phyloP scores from a whole-genome alignment of 2,888 invertebrate species.

The Spisula subtruncata region DNA sequence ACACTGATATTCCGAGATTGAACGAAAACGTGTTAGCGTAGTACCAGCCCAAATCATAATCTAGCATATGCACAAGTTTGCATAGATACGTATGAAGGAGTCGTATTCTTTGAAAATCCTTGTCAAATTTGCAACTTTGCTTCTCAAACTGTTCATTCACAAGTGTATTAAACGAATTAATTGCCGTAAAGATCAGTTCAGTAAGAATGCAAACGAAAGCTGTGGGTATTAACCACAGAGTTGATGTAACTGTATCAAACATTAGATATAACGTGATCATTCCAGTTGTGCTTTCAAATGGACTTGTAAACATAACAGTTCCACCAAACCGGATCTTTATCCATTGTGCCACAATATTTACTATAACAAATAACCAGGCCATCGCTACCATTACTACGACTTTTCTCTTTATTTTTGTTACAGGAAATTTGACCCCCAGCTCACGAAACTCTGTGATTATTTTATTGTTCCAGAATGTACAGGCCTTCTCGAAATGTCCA shows the following conservation, averaged over 20 bases:
- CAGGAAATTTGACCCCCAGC: conserved; percentile 31
- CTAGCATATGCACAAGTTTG: conserved; percentile 31
- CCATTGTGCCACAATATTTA: not conserved
- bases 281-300: not conserved
- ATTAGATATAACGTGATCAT: not conserved
- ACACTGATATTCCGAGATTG: not conserved
- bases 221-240: not conserved
- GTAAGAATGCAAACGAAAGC: not conserved
- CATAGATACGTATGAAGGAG: conserved; percentile 36
- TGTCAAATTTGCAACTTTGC: not conserved
- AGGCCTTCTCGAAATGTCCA: conserved; percentile 35
- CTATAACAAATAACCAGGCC: not conserved
- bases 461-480: conserved; percentile 30
- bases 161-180: conserved; percentile 16
- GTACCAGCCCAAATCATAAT: conserved; percentile 29
- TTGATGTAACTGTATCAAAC: not conserved
- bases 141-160: not conserved
- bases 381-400: not conserved
- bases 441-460: conserved; percentile 35
- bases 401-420: not conserved
- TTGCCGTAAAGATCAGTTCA: not conserved
- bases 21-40: conserved; percentile 32
- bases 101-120: conserved; percentile 20
- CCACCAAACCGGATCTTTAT: not conserved
- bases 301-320: not conserved